These are phyloP conservation scores for Meriones unguiculatus DNA, from an alignment of 2,113 vertebrate species.

Conservation along the genomic window DNA sequence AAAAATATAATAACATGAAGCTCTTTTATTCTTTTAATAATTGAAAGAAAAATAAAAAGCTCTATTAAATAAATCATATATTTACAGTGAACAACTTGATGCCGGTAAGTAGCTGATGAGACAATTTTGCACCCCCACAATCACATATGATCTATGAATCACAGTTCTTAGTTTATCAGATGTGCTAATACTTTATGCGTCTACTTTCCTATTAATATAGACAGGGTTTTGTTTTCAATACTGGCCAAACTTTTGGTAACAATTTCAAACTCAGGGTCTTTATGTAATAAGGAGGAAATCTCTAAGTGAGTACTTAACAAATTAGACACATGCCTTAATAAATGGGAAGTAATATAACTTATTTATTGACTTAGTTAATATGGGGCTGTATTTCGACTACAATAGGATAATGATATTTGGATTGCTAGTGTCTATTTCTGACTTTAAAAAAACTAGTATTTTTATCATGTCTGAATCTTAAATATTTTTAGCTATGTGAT, in stretches of 20 bases:
- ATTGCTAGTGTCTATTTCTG: conserved; percentile 38
- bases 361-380: conserved; percentile 27
- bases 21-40: conserved; percentile 25
- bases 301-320: conserved; percentile 25
- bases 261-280: conserved; percentile 12
- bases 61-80: conserved; percentile 6
- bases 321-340: conserved; percentile 2
- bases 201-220: conserved; percentile 46
- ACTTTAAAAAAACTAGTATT: background rate
- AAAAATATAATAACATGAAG: background rate
- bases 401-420: background rate
- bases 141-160: background rate
- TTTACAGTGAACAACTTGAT: conserved; percentile 21
- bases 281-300: background rate
- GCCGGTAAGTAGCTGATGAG: background rate
- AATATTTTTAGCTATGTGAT: background rate
- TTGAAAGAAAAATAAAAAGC: background rate
- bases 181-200: background rate
- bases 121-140: background rate
- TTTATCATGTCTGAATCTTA: background rate
- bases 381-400: background rate
- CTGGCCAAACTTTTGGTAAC: background rate
- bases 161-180: conserved; percentile 42
- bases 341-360: background rate
- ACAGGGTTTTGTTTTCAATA: background rate